A percentile compares a stretch with the other conserved stretches of the same genome.
These are phyloP conservation scores for Orestias chungarensis DNA, from an alignment of 2,797 vertebrate genomes.

Conservation along the genomic window DNA sequence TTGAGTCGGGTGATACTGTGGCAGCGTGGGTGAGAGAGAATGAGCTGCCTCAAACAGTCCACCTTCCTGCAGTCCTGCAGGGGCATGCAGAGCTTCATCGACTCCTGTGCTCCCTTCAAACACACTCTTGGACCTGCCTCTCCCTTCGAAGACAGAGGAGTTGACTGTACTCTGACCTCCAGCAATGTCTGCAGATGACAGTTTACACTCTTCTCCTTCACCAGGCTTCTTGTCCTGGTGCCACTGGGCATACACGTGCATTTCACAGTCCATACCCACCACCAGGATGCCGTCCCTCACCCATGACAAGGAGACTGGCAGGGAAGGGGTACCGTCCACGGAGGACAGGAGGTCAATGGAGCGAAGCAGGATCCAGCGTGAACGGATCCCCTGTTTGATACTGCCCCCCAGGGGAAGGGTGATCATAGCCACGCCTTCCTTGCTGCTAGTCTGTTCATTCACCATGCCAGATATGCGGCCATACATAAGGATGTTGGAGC, in stretches of 20 bases:
- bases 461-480: slow-evolving; percentile 96
- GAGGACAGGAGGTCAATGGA: slow-evolving; percentile 94
- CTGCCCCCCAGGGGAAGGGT: slow-evolving; percentile 97
- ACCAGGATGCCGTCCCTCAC: slow-evolving; percentile 97
- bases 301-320: slow-evolving; percentile 97
- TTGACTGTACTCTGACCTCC: slow-evolving; percentile 60
- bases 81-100: slow-evolving; percentile 90
- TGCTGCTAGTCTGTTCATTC: slow-evolving; percentile 90
- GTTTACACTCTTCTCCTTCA: slow-evolving; percentile 79
- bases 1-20: slow-evolving; percentile 98
- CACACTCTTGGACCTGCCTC: slow-evolving; percentile 85
- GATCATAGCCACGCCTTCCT: slow-evolving; percentile 95
- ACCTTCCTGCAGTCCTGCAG: slow-evolving; percentile 92
- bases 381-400: slow-evolving; percentile 97
- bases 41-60: slow-evolving; percentile 98
- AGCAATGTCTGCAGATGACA: slow-evolving; percentile 76
- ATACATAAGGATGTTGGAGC: slow-evolving; percentile 98
- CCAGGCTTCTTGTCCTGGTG: slow-evolving; percentile 88
- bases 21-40: slow-evolving; percentile 93
- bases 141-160: slow-evolving; percentile 71
- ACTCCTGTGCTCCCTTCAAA: slow-evolving; percentile 84
- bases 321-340: slow-evolving; percentile 93
- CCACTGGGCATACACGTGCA: slow-evolving; percentile 99
- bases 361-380: slow-evolving; percentile 94
- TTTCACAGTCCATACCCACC: slow-evolving; percentile 98